These are phyloP conservation scores for Drosophila gaucha DNA, from an alignment of 2,888 invertebrate genomes.

Conservation along the genomic window DNA sequence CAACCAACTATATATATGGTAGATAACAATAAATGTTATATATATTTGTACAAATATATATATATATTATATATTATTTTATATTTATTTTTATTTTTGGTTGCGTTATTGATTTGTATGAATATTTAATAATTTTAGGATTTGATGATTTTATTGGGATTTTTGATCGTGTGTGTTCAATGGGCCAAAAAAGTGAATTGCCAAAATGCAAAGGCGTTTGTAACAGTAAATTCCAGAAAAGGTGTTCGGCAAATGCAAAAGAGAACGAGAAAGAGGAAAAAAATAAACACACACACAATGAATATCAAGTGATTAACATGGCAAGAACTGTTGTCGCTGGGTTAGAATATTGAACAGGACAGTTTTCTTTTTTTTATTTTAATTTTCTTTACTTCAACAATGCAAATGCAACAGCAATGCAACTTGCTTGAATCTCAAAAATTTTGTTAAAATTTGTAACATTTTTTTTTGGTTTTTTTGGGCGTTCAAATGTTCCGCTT, in stretches of 20 bases:
- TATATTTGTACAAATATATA: neutral
- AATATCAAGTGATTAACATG: conserved; percentile 53
- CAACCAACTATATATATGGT: conserved; percentile 73
- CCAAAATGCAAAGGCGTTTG: conserved; percentile 25
- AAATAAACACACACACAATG: conserved; percentile 46
- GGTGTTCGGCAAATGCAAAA: conserved; percentile 30
- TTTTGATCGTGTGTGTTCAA: conserved; percentile 48
- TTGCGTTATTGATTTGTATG: conserved; percentile 14
- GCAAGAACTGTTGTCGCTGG: conserved; percentile 34
- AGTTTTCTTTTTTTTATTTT: conserved; percentile 1
- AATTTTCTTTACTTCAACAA: conserved; percentile 31
- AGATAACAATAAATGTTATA: conserved; percentile 16
- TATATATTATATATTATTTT: neutral
- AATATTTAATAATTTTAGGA: conserved; percentile 14
- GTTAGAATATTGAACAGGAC: conserved; percentile 21
- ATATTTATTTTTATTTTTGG: neutral
- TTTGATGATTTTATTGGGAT: conserved; percentile 21
- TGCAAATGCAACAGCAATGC: conserved; percentile 63
- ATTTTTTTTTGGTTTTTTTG: conserved; percentile 35
- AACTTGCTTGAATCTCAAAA: conserved; percentile 54
- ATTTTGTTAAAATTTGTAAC: conserved; percentile 46
- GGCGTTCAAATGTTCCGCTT: conserved; percentile 29
- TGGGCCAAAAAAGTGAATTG: conserved; percentile 34
- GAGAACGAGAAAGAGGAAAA: conserved; percentile 25
- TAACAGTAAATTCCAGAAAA: conserved; percentile 24